These are phyloP conservation scores for Symphodus melops DNA, from an alignment of 2,113 vertebrate species.

Conservation along the genomic window DNA sequence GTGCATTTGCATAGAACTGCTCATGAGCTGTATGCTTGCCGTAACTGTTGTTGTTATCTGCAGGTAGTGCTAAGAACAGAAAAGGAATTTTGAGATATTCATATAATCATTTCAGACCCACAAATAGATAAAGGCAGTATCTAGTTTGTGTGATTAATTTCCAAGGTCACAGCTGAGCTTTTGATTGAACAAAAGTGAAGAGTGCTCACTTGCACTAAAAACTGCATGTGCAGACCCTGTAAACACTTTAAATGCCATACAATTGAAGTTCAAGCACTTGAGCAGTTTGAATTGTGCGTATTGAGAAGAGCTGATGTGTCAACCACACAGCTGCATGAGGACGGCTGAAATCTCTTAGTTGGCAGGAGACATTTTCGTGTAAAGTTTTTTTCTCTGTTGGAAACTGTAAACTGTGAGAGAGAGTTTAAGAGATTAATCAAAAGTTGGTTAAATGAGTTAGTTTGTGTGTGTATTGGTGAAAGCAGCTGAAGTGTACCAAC, in stretches of 20 bases:
- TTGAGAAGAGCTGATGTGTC: neutral
- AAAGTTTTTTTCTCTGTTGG: no score
- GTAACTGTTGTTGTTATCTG: neutral
- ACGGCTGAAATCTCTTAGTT: neutral
- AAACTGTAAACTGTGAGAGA: neutral
- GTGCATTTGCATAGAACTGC: slow-evolving; percentile 49
- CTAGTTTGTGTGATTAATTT: neutral
- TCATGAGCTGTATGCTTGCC: neutral
- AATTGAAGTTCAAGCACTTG: slow-evolving; percentile 1
- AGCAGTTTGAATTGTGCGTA: neutral
- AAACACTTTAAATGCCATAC: slow-evolving; percentile 6
- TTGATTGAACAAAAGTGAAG: neutral
- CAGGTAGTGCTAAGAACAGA: neutral
- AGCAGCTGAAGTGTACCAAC: neutral
- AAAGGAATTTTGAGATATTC: neutral
- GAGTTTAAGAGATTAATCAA: no score
- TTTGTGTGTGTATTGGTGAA: neutral
- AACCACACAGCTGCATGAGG: neutral
- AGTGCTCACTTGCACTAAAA: neutral
- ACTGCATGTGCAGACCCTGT: slow-evolving; percentile 17
- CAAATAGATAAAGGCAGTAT: slow-evolving; percentile 11
- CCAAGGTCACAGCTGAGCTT: neutral
- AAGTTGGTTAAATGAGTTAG: no score
- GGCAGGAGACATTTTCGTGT: no score
- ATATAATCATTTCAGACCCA: neutral